Evolutionary conservation across 2,113 vertebrate genomes (phyloP).

Genomic region (Megaceryle torquata): DNA sequence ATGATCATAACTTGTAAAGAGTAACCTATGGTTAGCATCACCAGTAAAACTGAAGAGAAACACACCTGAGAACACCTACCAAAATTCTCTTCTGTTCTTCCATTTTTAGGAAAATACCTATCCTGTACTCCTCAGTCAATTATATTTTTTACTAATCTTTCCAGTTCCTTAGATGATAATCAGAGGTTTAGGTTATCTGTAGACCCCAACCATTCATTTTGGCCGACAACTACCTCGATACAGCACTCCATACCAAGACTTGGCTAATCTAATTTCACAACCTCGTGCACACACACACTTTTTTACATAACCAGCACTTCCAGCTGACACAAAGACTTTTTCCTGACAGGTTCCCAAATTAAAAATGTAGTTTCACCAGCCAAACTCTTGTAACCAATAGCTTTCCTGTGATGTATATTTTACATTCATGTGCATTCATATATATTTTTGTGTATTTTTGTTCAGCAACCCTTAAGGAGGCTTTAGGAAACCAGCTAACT

Average conservation of each 20-base stretch:
- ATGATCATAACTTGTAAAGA: background rate
- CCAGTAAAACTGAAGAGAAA: background rate
- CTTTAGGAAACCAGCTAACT: background rate
- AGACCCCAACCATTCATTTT: background rate
- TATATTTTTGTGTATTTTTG: too few relatives aligned
- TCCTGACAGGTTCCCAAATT: background rate
- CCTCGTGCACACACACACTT: too few relatives aligned
- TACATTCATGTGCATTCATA: too few relatives aligned
- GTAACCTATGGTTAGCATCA: background rate
- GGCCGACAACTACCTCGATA: background rate
- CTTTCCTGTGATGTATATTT: accelerated
- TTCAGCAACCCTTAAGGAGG: too few relatives aligned
- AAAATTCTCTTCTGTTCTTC: background rate
- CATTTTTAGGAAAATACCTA: background rate
- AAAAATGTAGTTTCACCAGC: background rate
- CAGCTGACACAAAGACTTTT: background rate
- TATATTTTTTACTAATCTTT: background rate
- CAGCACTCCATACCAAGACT: background rate
- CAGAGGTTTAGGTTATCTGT: background rate
- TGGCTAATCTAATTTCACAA: background rate
- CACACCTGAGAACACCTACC: background rate
- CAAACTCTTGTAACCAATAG: accelerated
- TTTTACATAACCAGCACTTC: background rate
- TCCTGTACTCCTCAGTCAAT: background rate
- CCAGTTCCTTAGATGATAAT: background rate